A percentile compares a stretch with the other conserved stretches of the same genome.
Evolutionary conservation across 2,113 vertebrate species (phyloP).

Genomic region (Epinephelus moara): DNA sequence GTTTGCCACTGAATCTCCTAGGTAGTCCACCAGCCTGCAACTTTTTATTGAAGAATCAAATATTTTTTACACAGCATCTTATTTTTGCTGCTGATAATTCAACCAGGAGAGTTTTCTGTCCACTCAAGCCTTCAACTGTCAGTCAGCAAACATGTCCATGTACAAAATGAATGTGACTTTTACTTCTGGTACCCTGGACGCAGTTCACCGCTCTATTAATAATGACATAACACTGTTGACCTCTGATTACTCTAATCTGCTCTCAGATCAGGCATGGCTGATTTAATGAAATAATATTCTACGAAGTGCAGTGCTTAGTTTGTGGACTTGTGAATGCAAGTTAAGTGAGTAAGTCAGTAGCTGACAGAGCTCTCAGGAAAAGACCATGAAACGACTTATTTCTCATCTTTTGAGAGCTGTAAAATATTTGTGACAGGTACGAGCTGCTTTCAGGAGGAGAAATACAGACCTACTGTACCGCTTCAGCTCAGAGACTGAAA

Average conservation of each 20-base stretch:
- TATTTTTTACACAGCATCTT: not conserved
- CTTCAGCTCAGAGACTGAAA: constrained; percentile 17
- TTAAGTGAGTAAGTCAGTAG: not conserved
- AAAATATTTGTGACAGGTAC: constrained; percentile 7
- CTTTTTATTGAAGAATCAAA: not conserved
- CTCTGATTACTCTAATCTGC: constrained; percentile 7
- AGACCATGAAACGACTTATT: constrained; percentile 5
- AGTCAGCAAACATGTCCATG: not conserved
- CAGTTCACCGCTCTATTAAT: not conserved
- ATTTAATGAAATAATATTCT: not conserved
- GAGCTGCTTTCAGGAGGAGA: not conserved
- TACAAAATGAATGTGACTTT: not conserved
- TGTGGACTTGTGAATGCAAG: not conserved
- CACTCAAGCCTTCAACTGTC: not conserved
- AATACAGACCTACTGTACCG: constrained; percentile 1
- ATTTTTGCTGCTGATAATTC: not conserved
- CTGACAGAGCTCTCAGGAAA: not conserved
- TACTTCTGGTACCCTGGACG: not conserved
- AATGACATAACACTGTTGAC: not conserved
- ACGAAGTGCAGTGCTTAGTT: not conserved
- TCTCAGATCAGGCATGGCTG: not conserved
- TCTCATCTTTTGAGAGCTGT: constrained; percentile 21
- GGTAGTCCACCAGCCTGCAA: not conserved
- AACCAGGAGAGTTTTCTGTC: not conserved
- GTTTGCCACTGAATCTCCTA: not conserved